Percentiles rank a stretch among this genome's conserved stretches.
These are phyloP conservation scores for Drosophila nasuta DNA, from an alignment of 1,140 invertebrate species.

Conservation along the genomic window DNA sequence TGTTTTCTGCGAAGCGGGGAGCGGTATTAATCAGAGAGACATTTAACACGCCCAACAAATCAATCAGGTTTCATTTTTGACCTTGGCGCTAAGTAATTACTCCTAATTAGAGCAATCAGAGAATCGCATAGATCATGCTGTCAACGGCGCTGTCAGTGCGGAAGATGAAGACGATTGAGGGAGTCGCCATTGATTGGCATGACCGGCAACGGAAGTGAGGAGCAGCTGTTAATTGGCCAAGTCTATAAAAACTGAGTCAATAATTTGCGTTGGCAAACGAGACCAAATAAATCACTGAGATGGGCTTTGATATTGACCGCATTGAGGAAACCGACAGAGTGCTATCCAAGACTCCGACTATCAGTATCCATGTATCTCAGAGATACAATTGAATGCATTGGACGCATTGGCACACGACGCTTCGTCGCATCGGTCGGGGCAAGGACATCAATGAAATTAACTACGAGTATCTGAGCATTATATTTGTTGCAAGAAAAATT, in stretches of 20 bases:
- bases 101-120: constrained; percentile 46
- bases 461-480: constrained; percentile 21
- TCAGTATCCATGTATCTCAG: constrained; percentile 9
- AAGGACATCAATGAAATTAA: constrained; percentile 79
- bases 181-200: constrained; percentile 35
- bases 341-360: neutral
- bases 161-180: neutral
- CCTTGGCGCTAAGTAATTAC: constrained; percentile 41
- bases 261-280: constrained; percentile 27
- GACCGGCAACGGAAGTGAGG: constrained; percentile 61
- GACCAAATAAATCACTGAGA: constrained; percentile 65
- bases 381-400: constrained; percentile 6
- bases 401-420: constrained; percentile 66
- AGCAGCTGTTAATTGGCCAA: constrained; percentile 77
- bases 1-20: neutral
- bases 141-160: constrained; percentile 38
- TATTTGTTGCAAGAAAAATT: constrained; percentile 68
- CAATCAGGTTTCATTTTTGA: constrained; percentile 31
- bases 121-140: constrained; percentile 56
- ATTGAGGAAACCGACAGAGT: neutral
- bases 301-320: constrained; percentile 70
- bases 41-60: constrained; percentile 38
- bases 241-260: constrained; percentile 71
- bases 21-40: constrained; percentile 22
- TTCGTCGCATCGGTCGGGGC: constrained; percentile 17